Conservation (phyloP, 2,113 vertebrate genomes). For the Podarcis muralis region DNA sequence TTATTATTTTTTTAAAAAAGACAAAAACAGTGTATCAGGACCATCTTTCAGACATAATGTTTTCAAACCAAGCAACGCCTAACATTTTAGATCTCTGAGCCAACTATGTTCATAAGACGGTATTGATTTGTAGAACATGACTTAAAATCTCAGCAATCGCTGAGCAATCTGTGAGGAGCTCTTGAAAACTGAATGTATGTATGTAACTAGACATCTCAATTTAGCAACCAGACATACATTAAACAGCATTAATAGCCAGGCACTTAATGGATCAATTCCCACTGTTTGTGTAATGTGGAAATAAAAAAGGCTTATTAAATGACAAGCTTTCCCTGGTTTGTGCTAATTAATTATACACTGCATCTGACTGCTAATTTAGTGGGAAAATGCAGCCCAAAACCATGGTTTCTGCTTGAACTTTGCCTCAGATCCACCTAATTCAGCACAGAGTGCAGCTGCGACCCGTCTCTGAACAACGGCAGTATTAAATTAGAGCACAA, state of each 20-base stretch:
- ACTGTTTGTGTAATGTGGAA: conserved; percentile 90
- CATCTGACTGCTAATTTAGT: conserved; percentile 92
- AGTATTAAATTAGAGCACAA: conserved; percentile 97
- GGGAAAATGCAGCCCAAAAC: conserved; percentile 89
- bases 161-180: conserved; percentile 74
- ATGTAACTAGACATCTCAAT: conserved; percentile 86
- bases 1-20: conserved; percentile 1
- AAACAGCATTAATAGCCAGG: conserved; percentile 89
- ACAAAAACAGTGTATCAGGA: neutral
- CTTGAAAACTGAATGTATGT: conserved; percentile 77
- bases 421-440: conserved; percentile 88
- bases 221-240: conserved; percentile 91
- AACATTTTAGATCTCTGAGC: conserved; percentile 54
- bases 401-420: conserved; percentile 90
- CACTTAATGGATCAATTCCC: conserved; percentile 94
- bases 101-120: conserved; percentile 62
- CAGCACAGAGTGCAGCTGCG: conserved; percentile 85
- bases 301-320: conserved; percentile 92
- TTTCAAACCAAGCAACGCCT: conserved; percentile 36
- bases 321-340: conserved; percentile 94
- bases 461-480: conserved; percentile 84
- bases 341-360: conserved; percentile 92
- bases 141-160: conserved; percentile 79
- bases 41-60: conserved; percentile 5
- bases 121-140: conserved; percentile 80